Evolutionary conservation across 2,888 invertebrate genomes (phyloP), one percentile per base, ranked within the genome.

Genomic region (Cylloceria caligata): DNA sequence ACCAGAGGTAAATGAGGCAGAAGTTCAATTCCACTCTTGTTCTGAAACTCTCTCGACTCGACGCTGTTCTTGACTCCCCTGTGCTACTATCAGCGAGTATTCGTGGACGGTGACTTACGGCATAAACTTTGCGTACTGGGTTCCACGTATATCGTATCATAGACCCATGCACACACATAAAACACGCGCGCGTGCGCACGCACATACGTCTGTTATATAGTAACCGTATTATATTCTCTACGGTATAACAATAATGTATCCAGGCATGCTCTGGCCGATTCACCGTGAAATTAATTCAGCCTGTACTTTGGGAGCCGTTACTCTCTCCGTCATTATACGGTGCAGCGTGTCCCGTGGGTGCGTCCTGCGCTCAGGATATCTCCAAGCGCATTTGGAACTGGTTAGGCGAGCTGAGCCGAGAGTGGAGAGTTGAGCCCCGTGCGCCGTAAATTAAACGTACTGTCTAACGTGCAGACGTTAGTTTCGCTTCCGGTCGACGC

Each of bases 391-490:
- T 85, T 85, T 80, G 72, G 78, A 87, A 85, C 85, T 86, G 82
- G 83, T 86, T 87, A 75, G 80, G 74, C 57, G 83, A 76, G 67
- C 75, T 60, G 42, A 27, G 52, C 57, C 79, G 69, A 30, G 64
- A 74, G 73, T 57, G 45, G 75, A 49, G 67, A 60, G 77, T 57
- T n/a, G 72, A 75, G 72, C 55, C 75, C 68, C 62, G 72, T 36
- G 78, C 69, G 78, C 84, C 83, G 81, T 84, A 85, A 87, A 85
- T 87, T 84, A 83, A 86, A 85, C 84, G 81, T 80, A 77, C 82
- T 78, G 67, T 73, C 81, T 81, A 52, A 45, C 73, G 67, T 75
- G 72, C 74, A 76, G 75, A 83, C 73, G 78, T 80, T 83, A 68
- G 68, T 83, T 80, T 73, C 30, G 80, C 80, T 83, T 83, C 76